Evolutionary conservation across 1,140 invertebrate genomes (phyloP), one percentile per base, ranked within the genome.

Genomic region (Geopemphigus sp.): DNA sequence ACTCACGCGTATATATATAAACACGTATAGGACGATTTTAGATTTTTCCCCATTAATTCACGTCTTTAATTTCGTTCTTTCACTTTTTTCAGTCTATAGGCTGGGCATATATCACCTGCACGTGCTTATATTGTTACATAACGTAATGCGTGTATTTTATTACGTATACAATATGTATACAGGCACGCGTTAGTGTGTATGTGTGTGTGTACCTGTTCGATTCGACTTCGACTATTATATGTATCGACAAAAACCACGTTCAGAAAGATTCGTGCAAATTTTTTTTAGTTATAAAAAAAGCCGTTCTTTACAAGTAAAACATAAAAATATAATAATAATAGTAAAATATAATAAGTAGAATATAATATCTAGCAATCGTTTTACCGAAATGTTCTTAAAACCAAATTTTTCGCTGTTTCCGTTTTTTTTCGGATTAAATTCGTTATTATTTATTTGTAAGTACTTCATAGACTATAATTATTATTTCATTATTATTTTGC

Each of bases 351-450:
- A n/a, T n/a, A n/a, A n/a, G n/a, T n/a, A n/a, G n/a, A n/a, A n/a
- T n/a, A n/a, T n/a, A n/a, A n/a, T n/a, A n/a, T n/a, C n/a, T 26
- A 45, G 72, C 54, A 59, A 59, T 59, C 72, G 72, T 45, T 76
- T 59, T 59, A 29, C 72, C 39, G 39, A 76, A 76, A 54, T 76
- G 72, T 32, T 59, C 53, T 50, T 14, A 5, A 29, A 59, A 59
- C 72, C 45, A 54, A 45, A 59, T 76, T 59, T 73, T 57, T 24
- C 54, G 72, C 45, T 54, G 72, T 76, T 76, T 47, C 64, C 32
- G 5, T 6, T 1, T 39, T 64, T 39, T 66, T 29, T 70, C 45
- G 66, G 26, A 50, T 19, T 70, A 24, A 10, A 12, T 24, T 47
- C 8, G 8, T 68, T 50, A 50, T 68, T 66, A 22, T 66, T 54